phyloP scores from a whole-genome alignment of 1,140 invertebrate species.

The Palaemon carinicauda region DNA sequence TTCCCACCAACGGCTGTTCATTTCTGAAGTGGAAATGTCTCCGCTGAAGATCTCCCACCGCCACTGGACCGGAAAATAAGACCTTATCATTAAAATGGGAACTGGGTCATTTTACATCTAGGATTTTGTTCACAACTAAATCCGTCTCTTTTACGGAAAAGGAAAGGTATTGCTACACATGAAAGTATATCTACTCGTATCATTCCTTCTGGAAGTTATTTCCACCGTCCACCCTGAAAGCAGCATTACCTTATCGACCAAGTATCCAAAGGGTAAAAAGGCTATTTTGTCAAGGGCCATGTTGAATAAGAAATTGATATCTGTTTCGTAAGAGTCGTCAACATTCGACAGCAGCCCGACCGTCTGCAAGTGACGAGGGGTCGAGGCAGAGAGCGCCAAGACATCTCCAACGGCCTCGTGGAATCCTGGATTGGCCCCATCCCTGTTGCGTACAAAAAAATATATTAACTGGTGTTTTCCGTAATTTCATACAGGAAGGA shows the following conservation, averaged over 20 bases:
- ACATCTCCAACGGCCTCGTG: constrained; percentile 70
- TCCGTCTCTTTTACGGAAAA: no score
- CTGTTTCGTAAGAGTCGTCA: constrained; percentile 49
- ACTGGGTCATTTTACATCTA: no score
- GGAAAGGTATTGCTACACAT: no score
- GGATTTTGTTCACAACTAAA: no score
- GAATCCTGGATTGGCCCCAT: constrained; percentile 83
- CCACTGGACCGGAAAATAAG: constrained; percentile 67
- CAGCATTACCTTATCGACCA: constrained; percentile 74
- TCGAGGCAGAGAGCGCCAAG: constrained; percentile 80
- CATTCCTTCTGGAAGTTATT: neutral
- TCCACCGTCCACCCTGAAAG: neutral
- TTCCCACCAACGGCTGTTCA: constrained; percentile 83
- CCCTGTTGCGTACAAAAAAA: constrained; percentile 53
- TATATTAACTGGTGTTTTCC: no score
- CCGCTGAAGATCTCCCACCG: constrained; percentile 87
- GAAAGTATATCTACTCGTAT: no score
- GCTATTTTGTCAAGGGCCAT: constrained; percentile 86
- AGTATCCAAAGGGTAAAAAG: constrained; percentile 87
- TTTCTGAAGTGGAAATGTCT: constrained; percentile 73
- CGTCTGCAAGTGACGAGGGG: constrained; percentile 68
- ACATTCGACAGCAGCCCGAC: constrained; percentile 52
- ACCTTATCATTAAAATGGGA: no score
- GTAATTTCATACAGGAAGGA: no score
- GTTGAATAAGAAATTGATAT: constrained; percentile 79